A percentile compares a stretch with the other conserved stretches of the same genome.
phyloP scores from a whole-genome alignment of 2,888 invertebrate species.

The Mesopsocus fuscifrons region DNA sequence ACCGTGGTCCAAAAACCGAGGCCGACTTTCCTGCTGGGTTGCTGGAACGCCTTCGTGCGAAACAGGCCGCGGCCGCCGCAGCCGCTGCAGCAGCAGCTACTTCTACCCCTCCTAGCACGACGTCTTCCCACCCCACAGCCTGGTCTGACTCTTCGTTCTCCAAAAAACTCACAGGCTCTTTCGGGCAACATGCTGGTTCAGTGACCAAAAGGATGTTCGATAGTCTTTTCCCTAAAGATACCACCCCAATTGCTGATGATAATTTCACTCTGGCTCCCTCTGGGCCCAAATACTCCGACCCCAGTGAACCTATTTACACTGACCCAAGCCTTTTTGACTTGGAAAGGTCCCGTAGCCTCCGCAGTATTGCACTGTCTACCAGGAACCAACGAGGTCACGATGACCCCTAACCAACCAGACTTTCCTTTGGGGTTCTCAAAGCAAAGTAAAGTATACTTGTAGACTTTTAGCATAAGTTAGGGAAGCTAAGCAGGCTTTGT shows the following conservation, averaged over 20 bases:
- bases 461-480: too few species aligned
- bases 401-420: background rate
- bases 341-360: conserved; percentile 58
- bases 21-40: too few species aligned
- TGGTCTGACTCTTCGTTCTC: conserved; percentile 9
- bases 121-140: background rate
- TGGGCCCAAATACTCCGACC: conserved; percentile 33
- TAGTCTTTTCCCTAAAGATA: conserved; percentile 7
- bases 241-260: background rate
- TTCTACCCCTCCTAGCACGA: background rate
- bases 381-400: background rate
- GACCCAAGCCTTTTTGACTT: conserved; percentile 81
- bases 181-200: conserved; percentile 1
- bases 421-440: too few species aligned
- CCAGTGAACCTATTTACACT: conserved; percentile 84
- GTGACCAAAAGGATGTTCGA: conserved; percentile 1
- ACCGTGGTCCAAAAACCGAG: background rate
- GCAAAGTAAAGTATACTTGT: too few species aligned
- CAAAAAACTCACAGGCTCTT: conserved; percentile 3
- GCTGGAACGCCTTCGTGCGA: too few species aligned
- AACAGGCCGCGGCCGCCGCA: background rate
- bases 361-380: conserved; percentile 29
- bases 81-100: background rate
- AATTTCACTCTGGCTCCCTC: background rate
- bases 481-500: too few species aligned